A percentile compares a stretch with the other conserved stretches of the same genome.
Evolutionary conservation across 2,113 vertebrate species (phyloP).

Genomic region (human): GRCh38 chr2:137563001-137563500

Average conservation of each 20-base stretch:
- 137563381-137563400: slow-evolving; percentile 8
- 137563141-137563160: slow-evolving; percentile 58
- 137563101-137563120: background rate
- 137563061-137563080: slow-evolving; percentile 48
- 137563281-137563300: slow-evolving; percentile 97
- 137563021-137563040: slow-evolving; percentile 73
- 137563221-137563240: slow-evolving; percentile 95
- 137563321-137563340: slow-evolving; percentile 94
- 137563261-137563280: slow-evolving; percentile 91
- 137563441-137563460: background rate
- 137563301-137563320: slow-evolving; percentile 88
- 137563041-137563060: slow-evolving; percentile 76
- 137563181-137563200: slow-evolving; percentile 65
- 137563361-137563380: slow-evolving; percentile 57
- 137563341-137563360: slow-evolving; percentile 94
- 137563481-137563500: background rate
- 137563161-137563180: slow-evolving; percentile 27
- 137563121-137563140: slow-evolving; percentile 45
- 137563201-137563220: slow-evolving; percentile 83
- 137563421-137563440: background rate
- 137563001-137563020: slow-evolving; percentile 64
- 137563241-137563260: slow-evolving; percentile 90
- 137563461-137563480: background rate
- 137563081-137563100: slow-evolving; percentile 39
- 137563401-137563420: background rate